Evolutionary conservation across 2,113 vertebrate species (phyloP), one percentile per base, ranked within the genome.

Genomic region (Gobius niger): DNA sequence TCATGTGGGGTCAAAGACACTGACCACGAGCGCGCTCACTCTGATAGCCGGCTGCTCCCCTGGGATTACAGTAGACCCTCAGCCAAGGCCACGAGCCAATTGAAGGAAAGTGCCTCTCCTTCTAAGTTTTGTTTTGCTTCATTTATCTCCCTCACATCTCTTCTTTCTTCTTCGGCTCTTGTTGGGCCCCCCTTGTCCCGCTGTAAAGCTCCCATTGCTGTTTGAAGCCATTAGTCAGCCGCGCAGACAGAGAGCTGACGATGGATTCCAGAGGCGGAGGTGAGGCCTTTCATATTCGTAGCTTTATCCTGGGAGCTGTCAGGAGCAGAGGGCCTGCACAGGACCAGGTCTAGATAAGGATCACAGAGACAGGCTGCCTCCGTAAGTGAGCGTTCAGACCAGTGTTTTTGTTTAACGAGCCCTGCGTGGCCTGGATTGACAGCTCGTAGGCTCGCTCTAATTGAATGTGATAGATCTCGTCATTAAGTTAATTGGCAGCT

Each of bases 1-100:
- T 93, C 92, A 92, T 90, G 87, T 92, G 92, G 82, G 85, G 88
- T 88, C 83, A 88, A 89, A 91, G 88, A 89, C 85, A 87, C 81
- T 89, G 90, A 90, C 91, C 88, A 82, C 79, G 83, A 78, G 87
- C 83, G 78, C 77, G 85, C 84, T 83, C 82, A 81, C 70, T 51
- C 74, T 81, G 84, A 92, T 85, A 91, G 52, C 18, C 11, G 86
- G 77, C 68, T 41, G 81, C 90, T 83, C 82, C 82, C 81, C 44
- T 67, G 85, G 87, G 87, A 90, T 88, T 91, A 90, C 90, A 91
- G 87, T 89, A 86, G 76, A 74, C 47, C 75, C 68, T 82, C 54
- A 59, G 67, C 78, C 77, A 63, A 72, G 80, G 76, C 44, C 51
- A 70, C 75, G 69, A 80, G 73, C 73, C 81, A 70, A 63, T 75